Conservation (phyloP, 1,140 invertebrate species). For the Listronotus oregonensis region DNA sequence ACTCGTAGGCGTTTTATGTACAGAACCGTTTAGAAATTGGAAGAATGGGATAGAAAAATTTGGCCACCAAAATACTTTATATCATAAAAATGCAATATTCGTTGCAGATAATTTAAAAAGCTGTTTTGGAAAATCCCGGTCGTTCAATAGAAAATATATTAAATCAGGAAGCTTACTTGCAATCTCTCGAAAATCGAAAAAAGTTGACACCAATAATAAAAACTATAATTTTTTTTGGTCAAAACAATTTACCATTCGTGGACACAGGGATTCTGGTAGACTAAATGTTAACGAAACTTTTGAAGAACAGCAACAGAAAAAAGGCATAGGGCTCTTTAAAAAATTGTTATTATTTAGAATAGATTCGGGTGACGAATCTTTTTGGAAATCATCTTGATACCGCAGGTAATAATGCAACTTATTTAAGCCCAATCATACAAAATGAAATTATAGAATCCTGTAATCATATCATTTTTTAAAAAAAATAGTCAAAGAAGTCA, state of each 20-base stretch:
- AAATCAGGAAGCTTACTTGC: not conserved
- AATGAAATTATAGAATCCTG: constrained; percentile 11
- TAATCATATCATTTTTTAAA: not conserved
- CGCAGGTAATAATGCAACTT: not conserved
- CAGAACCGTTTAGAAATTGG: no score
- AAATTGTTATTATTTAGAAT: not conserved
- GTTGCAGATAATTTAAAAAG: no score
- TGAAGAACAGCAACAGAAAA: not conserved
- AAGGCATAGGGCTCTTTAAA: not conserved
- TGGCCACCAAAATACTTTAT: no score
- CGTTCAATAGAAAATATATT: not conserved
- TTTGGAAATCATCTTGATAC: no score
- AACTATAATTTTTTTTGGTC: not conserved
- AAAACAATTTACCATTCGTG: not conserved
- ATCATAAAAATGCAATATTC: no score
- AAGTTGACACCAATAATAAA: not conserved
- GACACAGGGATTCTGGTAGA: not conserved
- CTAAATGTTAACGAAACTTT: not conserved
- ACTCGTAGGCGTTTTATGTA: no score
- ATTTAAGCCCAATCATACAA: constrained; percentile 16
- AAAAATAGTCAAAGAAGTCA: constrained; percentile 9
- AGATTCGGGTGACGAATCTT: not conserved
- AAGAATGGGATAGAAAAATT: no score
- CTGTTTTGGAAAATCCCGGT: no score
- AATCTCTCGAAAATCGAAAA: not conserved